Conservation (phyloP, 1,140 invertebrate species). For the Melanaphis sacchari region DNA sequence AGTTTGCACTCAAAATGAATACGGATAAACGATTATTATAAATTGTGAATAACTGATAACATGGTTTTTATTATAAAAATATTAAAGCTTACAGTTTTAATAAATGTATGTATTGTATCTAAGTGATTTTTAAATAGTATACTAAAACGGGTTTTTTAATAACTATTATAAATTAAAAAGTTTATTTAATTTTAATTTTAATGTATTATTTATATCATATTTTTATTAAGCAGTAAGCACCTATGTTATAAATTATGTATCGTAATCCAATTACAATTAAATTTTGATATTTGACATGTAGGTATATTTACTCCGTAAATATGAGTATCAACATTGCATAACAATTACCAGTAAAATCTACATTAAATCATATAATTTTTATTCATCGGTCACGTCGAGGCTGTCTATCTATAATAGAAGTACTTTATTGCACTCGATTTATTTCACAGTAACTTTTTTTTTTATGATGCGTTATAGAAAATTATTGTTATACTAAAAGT, state of each 20-base stretch:
- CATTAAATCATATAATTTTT: not conserved
- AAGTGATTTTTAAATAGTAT: not conserved
- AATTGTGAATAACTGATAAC: no score
- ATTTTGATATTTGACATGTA: not conserved
- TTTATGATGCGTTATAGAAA: not conserved
- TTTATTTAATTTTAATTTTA: not conserved
- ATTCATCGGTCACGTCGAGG: not conserved
- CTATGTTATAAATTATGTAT: no score
- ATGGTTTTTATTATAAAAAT: no score
- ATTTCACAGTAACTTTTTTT: not conserved
- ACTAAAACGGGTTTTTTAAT: not conserved
- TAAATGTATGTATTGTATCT: no score
- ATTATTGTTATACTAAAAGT: not conserved
- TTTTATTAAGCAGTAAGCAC: no score
- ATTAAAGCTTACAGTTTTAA: no score
- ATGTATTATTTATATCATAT: no score
- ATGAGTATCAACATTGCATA: not conserved
- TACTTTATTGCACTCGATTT: not conserved
- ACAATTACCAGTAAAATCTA: not conserved
- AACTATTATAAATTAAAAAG: not conserved
- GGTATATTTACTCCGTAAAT: not conserved
- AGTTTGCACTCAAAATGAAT: no score
- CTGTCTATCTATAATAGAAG: not conserved
- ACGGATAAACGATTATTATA: no score
- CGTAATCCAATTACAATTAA: no score